These are phyloP conservation scores for Bos indicus DNA, from an alignment of 2,113 vertebrate genomes.

Conservation along the genomic window DNA sequence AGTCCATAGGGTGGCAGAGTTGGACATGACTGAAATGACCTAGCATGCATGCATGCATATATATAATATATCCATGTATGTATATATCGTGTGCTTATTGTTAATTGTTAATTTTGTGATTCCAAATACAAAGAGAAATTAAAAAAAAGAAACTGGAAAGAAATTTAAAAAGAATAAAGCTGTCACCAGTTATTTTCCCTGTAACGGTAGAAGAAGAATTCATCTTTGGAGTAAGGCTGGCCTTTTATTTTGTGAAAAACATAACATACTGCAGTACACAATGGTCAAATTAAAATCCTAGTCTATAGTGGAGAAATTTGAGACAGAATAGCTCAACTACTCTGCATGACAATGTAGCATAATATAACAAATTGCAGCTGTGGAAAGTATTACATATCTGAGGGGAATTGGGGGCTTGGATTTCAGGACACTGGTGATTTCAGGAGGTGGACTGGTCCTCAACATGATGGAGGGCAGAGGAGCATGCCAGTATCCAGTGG, in stretches of 20 bases:
- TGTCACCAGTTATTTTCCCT: background rate
- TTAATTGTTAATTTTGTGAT: background rate
- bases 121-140: background rate
- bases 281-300: background rate
- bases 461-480: no score
- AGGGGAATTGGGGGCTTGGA: background rate
- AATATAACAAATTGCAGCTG: background rate
- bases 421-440: background rate
- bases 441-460: background rate
- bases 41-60: background rate
- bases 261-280: background rate
- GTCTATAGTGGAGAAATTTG: background rate
- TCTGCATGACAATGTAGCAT: background rate
- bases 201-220: background rate
- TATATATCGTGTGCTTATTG: background rate
- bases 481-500: accelerated
- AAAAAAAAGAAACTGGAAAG: background rate
- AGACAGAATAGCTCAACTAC: background rate
- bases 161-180: background rate
- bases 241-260: background rate
- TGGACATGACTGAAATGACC: background rate
- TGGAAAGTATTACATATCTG: background rate
- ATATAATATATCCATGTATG: background rate
- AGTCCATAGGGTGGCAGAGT: background rate
- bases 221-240: background rate